Percentiles rank a stretch among this genome's conserved stretches.
phyloP scores from a whole-genome alignment of 2,888 invertebrate species.

The Mesoligia furuncula region DNA sequence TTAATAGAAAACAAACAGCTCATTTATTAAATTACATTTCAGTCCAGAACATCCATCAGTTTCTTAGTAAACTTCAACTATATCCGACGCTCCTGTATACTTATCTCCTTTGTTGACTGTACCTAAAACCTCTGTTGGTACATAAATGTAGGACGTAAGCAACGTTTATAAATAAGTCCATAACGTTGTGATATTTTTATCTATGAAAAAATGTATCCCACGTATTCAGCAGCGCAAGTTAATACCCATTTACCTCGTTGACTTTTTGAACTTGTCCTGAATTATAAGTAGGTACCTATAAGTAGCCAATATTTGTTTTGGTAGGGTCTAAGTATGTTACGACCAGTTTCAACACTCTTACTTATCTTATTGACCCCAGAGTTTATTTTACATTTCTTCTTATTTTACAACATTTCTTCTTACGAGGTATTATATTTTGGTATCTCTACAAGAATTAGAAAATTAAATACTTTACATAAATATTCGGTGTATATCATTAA shows the following conservation, averaged over 20 bases:
- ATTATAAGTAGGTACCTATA: constrained; percentile 43
- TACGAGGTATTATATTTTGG: neutral
- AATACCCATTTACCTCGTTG: constrained; percentile 44
- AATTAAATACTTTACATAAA: neutral
- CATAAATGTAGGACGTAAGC: neutral
- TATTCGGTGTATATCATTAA: neutral
- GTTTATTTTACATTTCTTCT: neutral
- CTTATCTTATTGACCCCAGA: neutral
- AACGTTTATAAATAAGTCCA: neutral
- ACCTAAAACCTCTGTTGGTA: neutral
- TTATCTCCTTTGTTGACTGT: no score
- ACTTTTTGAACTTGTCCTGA: constrained; percentile 40
- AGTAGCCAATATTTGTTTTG: constrained; percentile 29
- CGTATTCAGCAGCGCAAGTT: constrained; percentile 28
- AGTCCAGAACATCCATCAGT: no score
- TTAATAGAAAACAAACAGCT: no score
- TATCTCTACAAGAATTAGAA: neutral
- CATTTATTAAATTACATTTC: no score
- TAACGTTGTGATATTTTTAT: neutral
- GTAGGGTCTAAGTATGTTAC: constrained; percentile 4
- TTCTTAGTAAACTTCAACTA: no score
- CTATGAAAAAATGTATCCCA: constrained; percentile 13
- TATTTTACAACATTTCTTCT: neutral
- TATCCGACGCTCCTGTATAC: no score
- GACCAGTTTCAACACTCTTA: neutral